Evolutionary conservation across 2,888 invertebrate species (phyloP), one percentile per base, ranked within the genome.

Genomic region (Acronicta aceris): DNA sequence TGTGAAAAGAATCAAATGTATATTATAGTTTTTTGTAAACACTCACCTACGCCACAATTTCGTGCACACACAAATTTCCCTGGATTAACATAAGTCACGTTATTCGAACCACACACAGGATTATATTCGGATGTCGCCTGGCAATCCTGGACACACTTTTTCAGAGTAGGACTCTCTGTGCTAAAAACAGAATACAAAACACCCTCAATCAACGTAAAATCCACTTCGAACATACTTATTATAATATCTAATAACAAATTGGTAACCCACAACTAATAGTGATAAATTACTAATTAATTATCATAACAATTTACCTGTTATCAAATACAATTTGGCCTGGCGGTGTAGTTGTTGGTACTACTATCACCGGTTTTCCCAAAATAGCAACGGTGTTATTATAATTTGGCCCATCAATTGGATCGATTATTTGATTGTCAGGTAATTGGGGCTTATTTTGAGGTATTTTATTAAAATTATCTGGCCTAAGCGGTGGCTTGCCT

Each of bases 61-160:
- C 82, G 81, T 8, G 88, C 88, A 60, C 88, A 89, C 38, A 76
- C 60, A 59, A 88, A 83, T 66, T 82, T 84, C n/a, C 71, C 86
- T 10, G 82, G 72, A 76, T 89, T 89, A 60, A 82, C 81, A 59
- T 89, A 88, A 4, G 88, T 87, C 4, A 88, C 77, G 40, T 83
- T 80, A 61, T 89, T 76, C 6, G 81, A 79, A 5, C 86, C 86
- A 59, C 88, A 88, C 10, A 87, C 67, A 0, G 86, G 86, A 33
- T 69, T 67, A 59, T 87, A 87, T 53, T 86, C 81, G 3, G 84
- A 76, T 1, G 81, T 81, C 0, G 81, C 62, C 8, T 68, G 65
- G 33, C 83, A 84, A 56, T 84, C 83, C 42, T 82, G 84, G 17
- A 83, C 81, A 64, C 76, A 77, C 46, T 68, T 51, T 8, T 43